phyloP scores from a whole-genome alignment of 2,113 vertebrate species.

The Ceuthmochares aereus region DNA sequence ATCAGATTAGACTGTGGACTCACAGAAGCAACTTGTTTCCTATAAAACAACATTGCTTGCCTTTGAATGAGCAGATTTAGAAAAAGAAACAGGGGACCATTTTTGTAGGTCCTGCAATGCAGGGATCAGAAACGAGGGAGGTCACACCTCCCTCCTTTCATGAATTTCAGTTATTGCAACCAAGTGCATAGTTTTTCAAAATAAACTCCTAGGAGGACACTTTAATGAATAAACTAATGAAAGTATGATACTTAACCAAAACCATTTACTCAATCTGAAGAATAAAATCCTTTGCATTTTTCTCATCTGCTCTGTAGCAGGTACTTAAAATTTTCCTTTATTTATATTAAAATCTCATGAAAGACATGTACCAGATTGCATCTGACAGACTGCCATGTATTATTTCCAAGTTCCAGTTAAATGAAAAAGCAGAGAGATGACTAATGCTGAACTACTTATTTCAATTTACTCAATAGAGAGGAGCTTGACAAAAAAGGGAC shows the following conservation, averaged over 20 bases:
- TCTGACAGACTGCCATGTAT: slow-evolving; percentile 19
- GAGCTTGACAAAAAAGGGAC: background rate
- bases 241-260: slow-evolving; percentile 12
- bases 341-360: slow-evolving; percentile 64
- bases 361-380: slow-evolving; percentile 20
- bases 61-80: background rate
- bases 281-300: slow-evolving; percentile 19
- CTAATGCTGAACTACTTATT: background rate
- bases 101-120: background rate
- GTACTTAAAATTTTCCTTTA: slow-evolving; percentile 48
- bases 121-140: background rate
- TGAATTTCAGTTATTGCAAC: background rate
- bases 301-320: background rate
- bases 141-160: background rate
- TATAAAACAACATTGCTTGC: background rate
- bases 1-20: background rate
- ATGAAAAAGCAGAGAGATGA: slow-evolving; percentile 36
- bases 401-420: slow-evolving; percentile 52
- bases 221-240: slow-evolving; percentile 48
- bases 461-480: background rate
- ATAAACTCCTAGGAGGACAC: background rate
- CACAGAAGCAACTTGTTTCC: background rate
- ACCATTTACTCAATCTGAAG: background rate
- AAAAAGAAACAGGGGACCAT: background rate
- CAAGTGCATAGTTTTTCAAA: background rate